Evolutionary conservation across 2,797 vertebrate species (phyloP), one percentile per base, ranked within the genome.

Genomic region (Aplochiton taeniatus): DNA sequence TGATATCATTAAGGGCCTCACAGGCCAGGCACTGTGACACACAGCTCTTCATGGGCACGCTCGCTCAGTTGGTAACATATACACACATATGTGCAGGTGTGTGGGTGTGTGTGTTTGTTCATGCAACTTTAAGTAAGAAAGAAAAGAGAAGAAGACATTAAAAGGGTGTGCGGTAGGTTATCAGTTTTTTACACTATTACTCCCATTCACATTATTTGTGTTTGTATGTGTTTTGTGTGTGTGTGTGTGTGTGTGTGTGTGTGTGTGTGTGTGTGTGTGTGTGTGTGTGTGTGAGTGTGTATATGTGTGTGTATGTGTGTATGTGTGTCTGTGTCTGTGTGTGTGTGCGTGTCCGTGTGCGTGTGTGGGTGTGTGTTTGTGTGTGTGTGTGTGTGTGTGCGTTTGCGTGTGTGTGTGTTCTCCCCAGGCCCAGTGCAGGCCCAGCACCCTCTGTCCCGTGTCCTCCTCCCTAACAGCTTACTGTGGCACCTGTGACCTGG

Each of bases 401-500:
- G 11, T 11, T 9, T 14, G 43, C 69, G 62, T 67, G 49, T 11
- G 19, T 53, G 51, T 57, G 42, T 68, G 44, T 65, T 63, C 68
- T 73, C 55, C 89, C 87, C 89, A 96, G 84, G 87, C 73, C 64
- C 86, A 76, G 58, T 97, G 95, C 73, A 75, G 72, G 42, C 91
- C 87, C 56, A 90, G 82, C 14, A 50, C 77, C 7, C 52, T 95
- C 65, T 98, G 96, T 81, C 94, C 94, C 0, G 50, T 78, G 13
- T 85, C 91, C 11, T 73, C 82, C 57, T 87, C 91, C 58, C 82
- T 86, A 48, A 87, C 87, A 19, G 91, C 94, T 11, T 88, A 90
- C 66, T 98, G 96, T 66, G 94, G 95, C 17, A 86, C 78, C 73
- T 97, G 95, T 85, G 90, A 94, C 85, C 93, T 96, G 78, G 88